Conservation (phyloP, 2,113 vertebrate species). For the Ochotona curzoniae region DNA sequence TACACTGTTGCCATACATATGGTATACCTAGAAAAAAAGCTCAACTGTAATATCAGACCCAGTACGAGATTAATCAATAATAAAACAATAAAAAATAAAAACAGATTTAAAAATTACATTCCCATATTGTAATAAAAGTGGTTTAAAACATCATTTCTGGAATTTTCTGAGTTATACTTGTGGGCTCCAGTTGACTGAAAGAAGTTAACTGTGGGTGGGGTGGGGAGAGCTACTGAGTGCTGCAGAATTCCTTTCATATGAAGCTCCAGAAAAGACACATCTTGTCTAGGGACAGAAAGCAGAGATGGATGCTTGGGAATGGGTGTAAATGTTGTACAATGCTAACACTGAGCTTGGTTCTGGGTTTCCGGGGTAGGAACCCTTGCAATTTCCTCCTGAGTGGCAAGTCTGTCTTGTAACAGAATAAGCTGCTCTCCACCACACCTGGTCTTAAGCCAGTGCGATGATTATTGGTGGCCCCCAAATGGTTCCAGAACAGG, state of each 20-base stretch:
- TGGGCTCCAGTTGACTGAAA: not conserved
- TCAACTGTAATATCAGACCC: not conserved
- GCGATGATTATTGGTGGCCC: not conserved
- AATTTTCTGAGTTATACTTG: not conserved
- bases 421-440: not conserved
- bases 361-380: not conserved
- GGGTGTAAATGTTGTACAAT: not conserved
- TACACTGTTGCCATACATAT: not conserved
- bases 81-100: not conserved
- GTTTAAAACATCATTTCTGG: slow-evolving; percentile 36
- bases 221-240: not conserved
- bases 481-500: not conserved
- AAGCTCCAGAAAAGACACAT: not conserved
- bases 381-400: not conserved
- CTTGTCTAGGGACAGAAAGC: not conserved
- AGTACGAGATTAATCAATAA: not conserved
- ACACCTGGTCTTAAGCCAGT: not conserved
- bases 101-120: not conserved
- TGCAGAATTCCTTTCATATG: not conserved
- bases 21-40: too few relatives aligned
- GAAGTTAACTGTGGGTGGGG: not conserved
- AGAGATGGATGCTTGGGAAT: not conserved
- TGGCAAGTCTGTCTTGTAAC: not conserved
- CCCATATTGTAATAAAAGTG: not conserved
- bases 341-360: not conserved